Evolutionary conservation across 2,113 vertebrate species (phyloP), one percentile per base, ranked within the genome.

Genomic region (Cololabis saira): DNA sequence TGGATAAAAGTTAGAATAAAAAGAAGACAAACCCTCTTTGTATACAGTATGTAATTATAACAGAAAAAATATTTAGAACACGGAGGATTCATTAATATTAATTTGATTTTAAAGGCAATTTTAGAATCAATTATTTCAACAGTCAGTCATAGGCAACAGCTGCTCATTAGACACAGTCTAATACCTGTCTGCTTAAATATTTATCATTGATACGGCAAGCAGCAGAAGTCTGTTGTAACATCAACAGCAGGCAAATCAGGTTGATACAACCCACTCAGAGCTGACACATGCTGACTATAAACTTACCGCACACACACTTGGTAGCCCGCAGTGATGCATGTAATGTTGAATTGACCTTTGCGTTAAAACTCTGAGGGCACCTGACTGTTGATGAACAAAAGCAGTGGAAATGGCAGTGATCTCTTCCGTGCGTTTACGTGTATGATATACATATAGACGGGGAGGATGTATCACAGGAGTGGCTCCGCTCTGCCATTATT

Each of bases 331-430:
- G 78, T 51, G 12, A 66, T 42, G 52, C 71, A 78, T 73, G 67
- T 85, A 62, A 81, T 76, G 71, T 74, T 68, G 76, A 68, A 10
- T 21, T 84, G 89, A 91, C 86, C 83, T 86, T 89, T 80, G 76
- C 27, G 73, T 86, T 73, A 75, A 81, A 80, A 81, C 81, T 84
- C 67, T 21, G 42, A 74, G 60, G 84, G 67, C 52, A 71, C 66
- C 77, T 78, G 18, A 16, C 59, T 74, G 51, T 79, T 82, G 71
- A 82, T 75, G 63, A 85, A 64, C 66, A 73, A 45, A 54, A 37
- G 33, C 6, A 37, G 33, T 37, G 30, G 30, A 30, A 30, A 30
- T 55, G 61, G 68, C 63, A 56, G 16, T 74, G 80, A 83, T 80
- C 83, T 78, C 80, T 33, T 55, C 65, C 42, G 45, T 78, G 48